These are phyloP conservation scores for Stenichneumon culpator DNA, from an alignment of 2,888 invertebrate genomes.

Conservation along the genomic window DNA sequence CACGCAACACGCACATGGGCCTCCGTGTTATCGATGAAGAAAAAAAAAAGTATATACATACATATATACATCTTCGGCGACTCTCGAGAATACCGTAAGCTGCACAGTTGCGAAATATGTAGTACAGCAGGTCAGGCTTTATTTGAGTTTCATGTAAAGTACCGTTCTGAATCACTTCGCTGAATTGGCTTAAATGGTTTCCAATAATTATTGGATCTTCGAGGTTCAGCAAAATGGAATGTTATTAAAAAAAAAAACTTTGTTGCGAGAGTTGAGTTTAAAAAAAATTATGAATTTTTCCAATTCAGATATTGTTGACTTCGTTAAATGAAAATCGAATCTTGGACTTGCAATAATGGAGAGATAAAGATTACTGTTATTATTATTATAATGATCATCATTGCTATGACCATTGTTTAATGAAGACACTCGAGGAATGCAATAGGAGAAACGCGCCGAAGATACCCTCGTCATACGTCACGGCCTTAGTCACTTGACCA, in stretches of 20 bases:
- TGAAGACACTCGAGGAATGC: neutral
- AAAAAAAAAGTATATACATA: neutral
- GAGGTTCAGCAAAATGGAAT: neutral
- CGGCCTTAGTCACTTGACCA: conserved; percentile 47
- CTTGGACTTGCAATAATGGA: neutral
- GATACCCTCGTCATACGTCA: conserved; percentile 12
- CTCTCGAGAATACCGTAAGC: conserved; percentile 32
- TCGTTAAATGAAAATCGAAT: no score
- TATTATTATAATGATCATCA: neutral
- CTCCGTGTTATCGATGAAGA: conserved; percentile 7
- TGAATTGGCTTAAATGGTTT: conserved; percentile 6
- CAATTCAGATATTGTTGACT: no score
- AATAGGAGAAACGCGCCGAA: conserved; percentile 18
- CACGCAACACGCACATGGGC: conserved; percentile 19
- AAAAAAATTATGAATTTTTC: neutral
- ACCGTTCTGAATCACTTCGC: neutral
- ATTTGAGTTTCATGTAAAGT: conserved; percentile 17
- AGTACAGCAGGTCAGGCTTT: conserved; percentile 9
- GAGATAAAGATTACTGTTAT: neutral
- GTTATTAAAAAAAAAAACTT: neutral
- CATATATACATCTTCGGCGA: neutral
- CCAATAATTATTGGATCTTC: neutral
- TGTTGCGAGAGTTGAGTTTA: neutral
- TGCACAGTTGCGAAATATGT: conserved; percentile 24
- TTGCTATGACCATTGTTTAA: neutral